Base-by-base conservation (phyloP, 1,140 invertebrate species). In the Drepana arcuata region DNA sequence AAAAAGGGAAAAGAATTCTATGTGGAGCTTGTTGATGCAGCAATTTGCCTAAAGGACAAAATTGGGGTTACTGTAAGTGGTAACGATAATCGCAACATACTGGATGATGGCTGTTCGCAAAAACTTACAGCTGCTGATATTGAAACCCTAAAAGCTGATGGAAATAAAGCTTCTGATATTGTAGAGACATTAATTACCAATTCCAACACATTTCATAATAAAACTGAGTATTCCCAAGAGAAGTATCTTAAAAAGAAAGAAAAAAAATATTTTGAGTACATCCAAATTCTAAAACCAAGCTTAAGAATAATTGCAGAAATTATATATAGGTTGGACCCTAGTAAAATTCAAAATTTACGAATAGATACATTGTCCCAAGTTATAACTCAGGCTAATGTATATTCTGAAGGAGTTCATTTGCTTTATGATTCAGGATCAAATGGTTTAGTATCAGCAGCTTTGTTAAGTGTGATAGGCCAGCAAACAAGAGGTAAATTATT, bases 241-340 rank as follows among this genome's bases (percentile, higher is more conserved):
- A 98, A 98, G 71, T 98, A 98, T 72, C 86, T 98, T 4, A 92
- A 91, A 30, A 98, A 98, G 68, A 98, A 98, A 73, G 92, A 95
- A 53, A 92, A 91, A 47, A 97, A 97, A 69, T 97, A 96, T 74
- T 92, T 88, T 66, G 90, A 93, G 54, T 92, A 88, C 60, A 75
- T 95, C 11, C 89, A 90, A 40, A 86, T 96, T 18, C 77, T 89
- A 9, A 89, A 87, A 60, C 93, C 95, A 0, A 93, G 86, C 15
- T 86, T 96, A 35, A 80, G 91, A 29, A 67, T 92, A 1, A 75
- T 98, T 14, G 83, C 90, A 10, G 90, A 95, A 49, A 91, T 96
- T 59, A 92, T 94, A 62, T 94, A 91, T 55, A 86, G 86, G 24
- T 87, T 91, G 62, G 91, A 94, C 57, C 86, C 91, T 1, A 80